Evolutionary conservation across 1,140 invertebrate species (phyloP).

Genomic region (Psilanteris sp.): DNA sequence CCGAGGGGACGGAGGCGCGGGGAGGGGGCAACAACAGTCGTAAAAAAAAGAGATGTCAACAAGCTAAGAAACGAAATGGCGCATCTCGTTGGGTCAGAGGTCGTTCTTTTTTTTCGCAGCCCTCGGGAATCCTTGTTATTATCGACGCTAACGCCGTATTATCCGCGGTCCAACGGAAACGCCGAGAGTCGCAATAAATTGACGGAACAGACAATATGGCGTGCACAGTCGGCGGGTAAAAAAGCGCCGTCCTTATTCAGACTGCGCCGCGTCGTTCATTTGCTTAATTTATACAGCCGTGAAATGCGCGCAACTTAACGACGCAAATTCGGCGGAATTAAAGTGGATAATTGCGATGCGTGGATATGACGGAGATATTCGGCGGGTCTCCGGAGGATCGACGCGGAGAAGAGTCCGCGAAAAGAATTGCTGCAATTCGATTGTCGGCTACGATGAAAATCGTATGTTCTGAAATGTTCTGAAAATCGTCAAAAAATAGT

Average conservation of each 20-base stretch:
- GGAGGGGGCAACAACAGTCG: background rate
- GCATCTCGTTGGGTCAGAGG: constrained; percentile 10
- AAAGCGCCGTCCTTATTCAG: constrained; percentile 10
- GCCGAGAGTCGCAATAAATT: constrained; percentile 24
- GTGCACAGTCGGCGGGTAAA: constrained; percentile 1
- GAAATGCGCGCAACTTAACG: no score
- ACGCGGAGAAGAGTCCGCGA: no score
- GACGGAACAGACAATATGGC: constrained; percentile 1
- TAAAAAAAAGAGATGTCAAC: constrained; percentile 26
- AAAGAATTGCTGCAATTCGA: no score
- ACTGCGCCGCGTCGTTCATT: constrained; percentile 3
- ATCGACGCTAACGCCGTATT: constrained; percentile 24
- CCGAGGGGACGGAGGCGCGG: no score
- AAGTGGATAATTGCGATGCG: no score
- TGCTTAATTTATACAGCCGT: constrained; percentile 29
- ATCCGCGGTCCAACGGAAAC: background rate
- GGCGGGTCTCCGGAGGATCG: no score
- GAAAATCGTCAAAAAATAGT: no score
- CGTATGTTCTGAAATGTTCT: no score
- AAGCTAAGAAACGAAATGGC: constrained; percentile 33
- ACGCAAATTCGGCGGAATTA: no score
- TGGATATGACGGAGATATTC: no score
- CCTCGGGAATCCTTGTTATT: constrained; percentile 16
- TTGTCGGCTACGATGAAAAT: no score
- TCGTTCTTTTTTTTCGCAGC: constrained; percentile 10